phyloP scores from a whole-genome alignment of 2,888 invertebrate genomes.

The Dorcus hopei region DNA sequence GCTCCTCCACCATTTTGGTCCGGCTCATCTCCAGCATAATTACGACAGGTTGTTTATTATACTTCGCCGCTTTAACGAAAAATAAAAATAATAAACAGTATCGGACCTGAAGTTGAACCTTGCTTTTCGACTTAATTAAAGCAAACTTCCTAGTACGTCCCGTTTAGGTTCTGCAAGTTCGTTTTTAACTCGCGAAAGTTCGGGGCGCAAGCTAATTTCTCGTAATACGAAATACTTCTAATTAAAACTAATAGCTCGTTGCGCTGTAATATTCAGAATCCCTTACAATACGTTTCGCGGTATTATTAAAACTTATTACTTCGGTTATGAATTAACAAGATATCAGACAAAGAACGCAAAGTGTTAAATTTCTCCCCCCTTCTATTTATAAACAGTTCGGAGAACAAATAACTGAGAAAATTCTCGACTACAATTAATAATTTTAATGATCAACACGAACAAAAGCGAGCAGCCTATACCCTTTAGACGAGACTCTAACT shows the following conservation, averaged over 20 bases:
- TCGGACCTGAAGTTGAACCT: no score
- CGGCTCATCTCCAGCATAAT: no score
- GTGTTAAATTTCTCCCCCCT: constrained; percentile 8
- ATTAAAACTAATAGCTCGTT: no score
- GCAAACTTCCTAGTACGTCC: no score
- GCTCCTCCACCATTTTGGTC: constrained; percentile 16
- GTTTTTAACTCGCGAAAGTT: no score
- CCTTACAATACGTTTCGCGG: constrained; percentile 1
- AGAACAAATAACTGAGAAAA: constrained; percentile 17
- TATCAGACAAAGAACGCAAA: constrained; percentile 5
- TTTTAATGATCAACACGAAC: constrained; percentile 17
- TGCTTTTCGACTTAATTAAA: no score
- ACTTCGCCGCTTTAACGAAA: no score
- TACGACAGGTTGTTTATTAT: no score
- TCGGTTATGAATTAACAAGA: constrained; percentile 9
- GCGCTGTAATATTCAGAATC: constrained; percentile 4
- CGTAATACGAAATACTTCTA: no score
- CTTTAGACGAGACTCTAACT: constrained; percentile 6
- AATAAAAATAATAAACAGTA: no score
- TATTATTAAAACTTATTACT: constrained; percentile 6
- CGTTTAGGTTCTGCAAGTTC: no score
- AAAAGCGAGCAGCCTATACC: constrained; percentile 9
- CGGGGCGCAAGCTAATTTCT: no score
- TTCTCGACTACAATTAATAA: constrained; percentile 20
- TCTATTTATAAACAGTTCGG: constrained; percentile 12